These are phyloP conservation scores for Epinotia brunnichana DNA, from an alignment of 2,888 invertebrate genomes.

Conservation along the genomic window DNA sequence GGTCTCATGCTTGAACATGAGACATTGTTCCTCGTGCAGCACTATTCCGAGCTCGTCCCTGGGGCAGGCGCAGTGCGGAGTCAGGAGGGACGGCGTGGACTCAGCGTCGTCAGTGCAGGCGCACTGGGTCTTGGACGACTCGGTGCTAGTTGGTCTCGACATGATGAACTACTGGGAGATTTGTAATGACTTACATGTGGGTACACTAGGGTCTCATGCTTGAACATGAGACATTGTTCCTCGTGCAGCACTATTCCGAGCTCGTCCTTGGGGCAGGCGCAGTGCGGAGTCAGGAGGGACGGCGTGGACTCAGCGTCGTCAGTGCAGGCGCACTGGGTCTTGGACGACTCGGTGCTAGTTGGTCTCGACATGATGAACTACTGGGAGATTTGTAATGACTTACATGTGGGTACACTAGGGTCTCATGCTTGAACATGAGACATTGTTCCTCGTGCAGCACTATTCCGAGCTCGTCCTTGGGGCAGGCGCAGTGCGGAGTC, in stretches of 20 bases:
- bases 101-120: background rate
- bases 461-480: conserved; percentile 65
- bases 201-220: conserved; percentile 65
- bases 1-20: conserved; percentile 67
- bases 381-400: no score
- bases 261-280: conserved; percentile 67
- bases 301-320: conserved; percentile 29
- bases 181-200: conserved; percentile 64
- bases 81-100: conserved; percentile 46
- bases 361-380: background rate
- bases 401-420: conserved; percentile 64
- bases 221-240: conserved; percentile 65
- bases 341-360: background rate
- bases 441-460: conserved; percentile 67
- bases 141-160: background rate
- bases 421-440: conserved; percentile 67
- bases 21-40: conserved; percentile 65
- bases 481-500: conserved; percentile 62
- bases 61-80: conserved; percentile 64
- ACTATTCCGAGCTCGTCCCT: conserved; percentile 66
- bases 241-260: conserved; percentile 67
- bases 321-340: background rate
- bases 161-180: background rate
- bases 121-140: background rate
- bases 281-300: conserved; percentile 52